Evolutionary conservation across 1,140 invertebrate species (phyloP), one percentile per base, ranked within the genome.

Genomic region (Gonioctena quinquepunctata): DNA sequence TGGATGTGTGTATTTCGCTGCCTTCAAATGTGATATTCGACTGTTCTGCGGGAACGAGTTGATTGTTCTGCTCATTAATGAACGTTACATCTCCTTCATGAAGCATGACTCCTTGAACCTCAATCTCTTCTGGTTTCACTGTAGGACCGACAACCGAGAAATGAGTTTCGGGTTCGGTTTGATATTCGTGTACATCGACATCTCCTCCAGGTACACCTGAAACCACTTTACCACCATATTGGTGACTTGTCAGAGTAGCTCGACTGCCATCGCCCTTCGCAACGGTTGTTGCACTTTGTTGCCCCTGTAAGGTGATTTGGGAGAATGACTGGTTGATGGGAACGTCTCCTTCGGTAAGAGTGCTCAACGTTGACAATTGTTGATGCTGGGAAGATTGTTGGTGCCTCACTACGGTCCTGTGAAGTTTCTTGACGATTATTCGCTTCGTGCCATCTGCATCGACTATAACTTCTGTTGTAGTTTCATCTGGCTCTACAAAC

Each of bases 381-480:
- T 86, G 84, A 54, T 85, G 83, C 70, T 86, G 84, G 18, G 87
- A 59, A 13, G 83, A 82, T 77, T 87, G 86, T 76, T 87, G 86
- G 63, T 85, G 80, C 23, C 86, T 84, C 5, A 89, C 84, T 13
- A 89, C 79, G 5, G 87, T 88, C 77, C 85, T 85, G 72, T 86
- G 83, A 2, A 91, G 81, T 82, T 92, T 93, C 69, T 88, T 89
- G 0, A 94, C 89, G 56, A 94, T 91, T 66, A 94, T 93, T 71
- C 91, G 87, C 73, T 91, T 93, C 0, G 90, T 92, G n/a, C 92
- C 92, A 82, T 94, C 92, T 22, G 91, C 87, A 74, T 92, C 91
- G 0, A 93, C 90, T 5, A 94, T 89, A 1, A 94, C 89, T 83
- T 93, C 92, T 7, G 91, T 92, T 1, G 89, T 91, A 7, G 89